A percentile compares a stretch with the other conserved stretches of the same genome.
phyloP scores from a whole-genome alignment of 2,888 invertebrate genomes.

The Agrilus biguttatus region DNA sequence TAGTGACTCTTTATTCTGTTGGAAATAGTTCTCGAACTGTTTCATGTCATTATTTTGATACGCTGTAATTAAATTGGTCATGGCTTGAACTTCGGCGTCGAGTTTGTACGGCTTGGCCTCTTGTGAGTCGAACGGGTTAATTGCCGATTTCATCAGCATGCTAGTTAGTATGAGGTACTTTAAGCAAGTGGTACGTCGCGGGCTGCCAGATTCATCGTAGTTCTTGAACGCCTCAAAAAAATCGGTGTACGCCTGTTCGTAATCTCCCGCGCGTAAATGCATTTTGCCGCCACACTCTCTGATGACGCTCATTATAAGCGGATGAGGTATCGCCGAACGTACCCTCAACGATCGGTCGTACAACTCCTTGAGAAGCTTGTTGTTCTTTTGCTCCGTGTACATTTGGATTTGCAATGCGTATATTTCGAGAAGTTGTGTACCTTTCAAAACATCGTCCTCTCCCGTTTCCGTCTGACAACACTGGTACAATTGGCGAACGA shows the following conservation, averaged over 20 bases:
- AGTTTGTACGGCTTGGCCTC: constrained; percentile 99
- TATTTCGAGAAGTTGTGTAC: constrained; percentile 93
- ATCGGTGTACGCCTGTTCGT: constrained; percentile 96
- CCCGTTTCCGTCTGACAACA: constrained; percentile 95
- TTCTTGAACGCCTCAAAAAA: constrained; percentile 99
- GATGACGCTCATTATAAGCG: constrained; percentile 97
- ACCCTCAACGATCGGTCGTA: constrained; percentile 97
- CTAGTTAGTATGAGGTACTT: constrained; percentile 97
- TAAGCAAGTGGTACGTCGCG: constrained; percentile 86
- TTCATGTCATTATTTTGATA: constrained; percentile 97
- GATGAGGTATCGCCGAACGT: constrained; percentile 98
- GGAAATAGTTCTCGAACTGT: constrained; percentile 90
- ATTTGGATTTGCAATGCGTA: constrained; percentile 99
- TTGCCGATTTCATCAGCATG: constrained; percentile 98
- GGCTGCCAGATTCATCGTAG: constrained; percentile 97
- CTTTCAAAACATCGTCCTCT: constrained; percentile 91
- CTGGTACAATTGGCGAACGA: constrained; percentile 88
- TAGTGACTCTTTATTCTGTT: constrained; percentile 34
- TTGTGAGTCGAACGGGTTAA: constrained; percentile 99
- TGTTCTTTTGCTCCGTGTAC: constrained; percentile 98
- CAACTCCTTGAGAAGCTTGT: constrained; percentile 88
- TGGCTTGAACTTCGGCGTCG: constrained; percentile 94
- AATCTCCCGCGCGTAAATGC: constrained; percentile 96
- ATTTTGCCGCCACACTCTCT: constrained; percentile 97
- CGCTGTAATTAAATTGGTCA: constrained; percentile 92